Conservation (phyloP, 2,797 vertebrate genomes). For the Synanceia verrucosa region DNA sequence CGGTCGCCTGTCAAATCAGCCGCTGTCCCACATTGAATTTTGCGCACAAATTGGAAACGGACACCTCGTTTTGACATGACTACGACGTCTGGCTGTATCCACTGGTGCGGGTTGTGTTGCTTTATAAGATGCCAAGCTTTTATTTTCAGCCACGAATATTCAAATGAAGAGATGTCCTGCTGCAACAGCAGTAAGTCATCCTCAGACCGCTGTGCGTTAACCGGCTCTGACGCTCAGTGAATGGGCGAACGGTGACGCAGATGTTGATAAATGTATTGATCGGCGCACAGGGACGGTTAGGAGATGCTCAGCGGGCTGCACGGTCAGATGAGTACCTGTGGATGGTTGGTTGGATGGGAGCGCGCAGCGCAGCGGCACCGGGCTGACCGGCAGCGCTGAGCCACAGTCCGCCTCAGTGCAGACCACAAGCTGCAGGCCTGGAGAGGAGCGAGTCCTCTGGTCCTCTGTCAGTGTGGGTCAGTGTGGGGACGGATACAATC, state of each 20-base stretch:
- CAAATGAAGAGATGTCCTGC: conserved; percentile 67
- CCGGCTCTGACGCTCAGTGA: conserved; percentile 17
- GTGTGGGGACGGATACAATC: neutral
- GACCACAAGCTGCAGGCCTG: conserved; percentile 17
- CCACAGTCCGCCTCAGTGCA: conserved; percentile 18
- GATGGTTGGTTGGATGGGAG: conserved; percentile 59
- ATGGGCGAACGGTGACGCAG: conserved; percentile 42
- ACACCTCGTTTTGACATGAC: conserved; percentile 9
- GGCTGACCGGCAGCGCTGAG: conserved; percentile 24
- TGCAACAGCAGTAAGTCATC: conserved; percentile 70
- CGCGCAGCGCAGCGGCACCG: conserved; percentile 47
- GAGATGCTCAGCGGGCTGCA: conserved; percentile 31
- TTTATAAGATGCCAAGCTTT: conserved; percentile 10
- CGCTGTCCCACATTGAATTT: conserved; percentile 59
- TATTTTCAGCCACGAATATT: conserved; percentile 48
- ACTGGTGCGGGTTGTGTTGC: neutral
- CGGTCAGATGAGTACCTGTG: conserved; percentile 67
- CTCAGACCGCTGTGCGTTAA: conserved; percentile 44
- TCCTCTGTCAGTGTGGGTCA: conserved; percentile 22
- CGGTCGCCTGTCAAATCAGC: conserved; percentile 65
- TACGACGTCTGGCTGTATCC: neutral
- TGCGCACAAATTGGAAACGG: conserved; percentile 50
- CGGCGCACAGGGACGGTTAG: conserved; percentile 16
- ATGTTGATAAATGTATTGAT: conserved; percentile 49
- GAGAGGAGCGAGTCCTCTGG: neutral